These are phyloP conservation scores for Anagyrus pseudococci DNA, from an alignment of 2,888 invertebrate genomes.

Conservation along the genomic window DNA sequence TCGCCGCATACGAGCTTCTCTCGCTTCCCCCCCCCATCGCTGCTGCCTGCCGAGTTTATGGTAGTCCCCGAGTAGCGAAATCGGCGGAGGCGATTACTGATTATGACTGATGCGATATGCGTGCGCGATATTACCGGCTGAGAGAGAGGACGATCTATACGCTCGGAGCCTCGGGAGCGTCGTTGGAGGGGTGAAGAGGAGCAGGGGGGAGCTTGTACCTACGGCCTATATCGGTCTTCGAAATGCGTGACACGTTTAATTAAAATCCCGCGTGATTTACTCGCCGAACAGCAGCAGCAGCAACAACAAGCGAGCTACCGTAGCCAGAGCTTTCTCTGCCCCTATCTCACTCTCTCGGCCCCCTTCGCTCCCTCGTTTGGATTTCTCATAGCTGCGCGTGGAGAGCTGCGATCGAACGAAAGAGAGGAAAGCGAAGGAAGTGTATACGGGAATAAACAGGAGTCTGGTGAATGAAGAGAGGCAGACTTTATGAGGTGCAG, in stretches of 20 bases:
- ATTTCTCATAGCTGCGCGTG: neutral
- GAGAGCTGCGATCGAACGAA: neutral
- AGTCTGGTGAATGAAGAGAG: too few relatives aligned
- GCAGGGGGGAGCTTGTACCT: constrained; percentile 12
- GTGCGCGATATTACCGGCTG: constrained; percentile 48
- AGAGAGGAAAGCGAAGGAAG: neutral
- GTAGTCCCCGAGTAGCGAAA: constrained; percentile 32
- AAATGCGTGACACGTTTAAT: constrained; percentile 58
- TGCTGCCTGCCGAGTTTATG: constrained; percentile 44
- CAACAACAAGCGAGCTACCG: neutral
- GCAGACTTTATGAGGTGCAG: too few relatives aligned
- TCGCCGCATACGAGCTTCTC: constrained; percentile 23
- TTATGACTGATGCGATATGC: constrained; percentile 55
- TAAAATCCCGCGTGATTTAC: constrained; percentile 58
- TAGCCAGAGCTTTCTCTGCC: neutral
- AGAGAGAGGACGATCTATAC: too few relatives aligned
- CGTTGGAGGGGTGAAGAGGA: constrained; percentile 25
- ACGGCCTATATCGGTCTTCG: constrained; percentile 35
- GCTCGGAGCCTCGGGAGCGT: constrained; percentile 18
- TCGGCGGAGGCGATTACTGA: constrained; percentile 49
- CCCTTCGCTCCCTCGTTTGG: neutral
- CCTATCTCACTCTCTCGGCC: neutral
- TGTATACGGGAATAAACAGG: too few relatives aligned
- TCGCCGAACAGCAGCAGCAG: constrained; percentile 32
- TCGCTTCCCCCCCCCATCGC: constrained; percentile 5